Conservation (phyloP, 1,140 invertebrate genomes). For the Pseudomyrmex dendroicus region DNA sequence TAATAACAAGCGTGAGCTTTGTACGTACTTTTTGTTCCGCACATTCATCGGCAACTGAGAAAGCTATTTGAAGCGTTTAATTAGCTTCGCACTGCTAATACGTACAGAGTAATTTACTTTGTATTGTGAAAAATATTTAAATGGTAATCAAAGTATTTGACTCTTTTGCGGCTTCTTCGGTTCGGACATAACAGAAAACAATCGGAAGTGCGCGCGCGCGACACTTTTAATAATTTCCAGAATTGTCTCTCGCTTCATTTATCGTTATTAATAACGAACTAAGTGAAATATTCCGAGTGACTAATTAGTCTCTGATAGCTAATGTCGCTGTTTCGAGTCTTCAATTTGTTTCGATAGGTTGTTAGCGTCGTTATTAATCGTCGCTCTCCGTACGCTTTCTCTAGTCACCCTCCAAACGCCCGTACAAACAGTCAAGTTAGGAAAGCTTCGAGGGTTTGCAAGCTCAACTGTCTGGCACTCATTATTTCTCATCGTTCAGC, state of each 20-base stretch:
- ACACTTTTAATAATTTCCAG: background rate
- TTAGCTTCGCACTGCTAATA: background rate
- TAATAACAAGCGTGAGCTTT: slow-evolving; percentile 18
- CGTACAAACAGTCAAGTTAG: slow-evolving; percentile 55
- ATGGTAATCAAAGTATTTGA: too few relatives aligned
- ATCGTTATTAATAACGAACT: slow-evolving; percentile 34
- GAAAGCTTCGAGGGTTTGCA: slow-evolving; percentile 50
- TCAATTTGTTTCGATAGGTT: slow-evolving; percentile 59
- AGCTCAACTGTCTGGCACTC: slow-evolving; percentile 57
- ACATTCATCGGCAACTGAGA: background rate
- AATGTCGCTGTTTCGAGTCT: slow-evolving; percentile 44
- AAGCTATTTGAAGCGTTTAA: slow-evolving; percentile 1
- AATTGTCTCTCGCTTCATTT: slow-evolving; percentile 28
- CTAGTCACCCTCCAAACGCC: slow-evolving; percentile 27
- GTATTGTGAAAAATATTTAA: too few relatives aligned
- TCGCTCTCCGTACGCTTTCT: slow-evolving; percentile 52
- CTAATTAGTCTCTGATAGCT: slow-evolving; percentile 53
- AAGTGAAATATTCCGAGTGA: slow-evolving; percentile 35
- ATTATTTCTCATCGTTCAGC: slow-evolving; percentile 71
- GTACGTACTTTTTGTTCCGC: background rate
- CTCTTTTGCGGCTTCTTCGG: too few relatives aligned
- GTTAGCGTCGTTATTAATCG: slow-evolving; percentile 58
- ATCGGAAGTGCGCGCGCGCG: background rate
- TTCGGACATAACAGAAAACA: background rate
- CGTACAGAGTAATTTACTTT: too few relatives aligned